Base-by-base conservation (phyloP, 2,888 invertebrate species). In the Syritta pipiens region DNA sequence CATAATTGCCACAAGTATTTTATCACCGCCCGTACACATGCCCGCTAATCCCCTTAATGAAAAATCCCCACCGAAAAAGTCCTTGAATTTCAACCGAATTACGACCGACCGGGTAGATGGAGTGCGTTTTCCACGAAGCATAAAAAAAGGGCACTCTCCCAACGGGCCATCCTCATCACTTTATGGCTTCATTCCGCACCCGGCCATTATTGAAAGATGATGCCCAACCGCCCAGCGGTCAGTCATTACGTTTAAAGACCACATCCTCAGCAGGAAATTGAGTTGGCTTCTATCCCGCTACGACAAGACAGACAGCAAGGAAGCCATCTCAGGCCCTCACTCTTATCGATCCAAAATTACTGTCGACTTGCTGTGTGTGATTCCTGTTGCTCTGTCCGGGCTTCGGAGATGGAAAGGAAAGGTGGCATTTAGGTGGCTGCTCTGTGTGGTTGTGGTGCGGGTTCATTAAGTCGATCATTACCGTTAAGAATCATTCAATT, bases 401-500 rank as follows among this genome's bases (percentile, higher is more conserved):
- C n/a, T n/a, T n/a, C 6, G 32, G 3, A 37, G 24, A 53, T 6
- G 4, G 14, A 42, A 12, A 22, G 10, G 42, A 30, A 19, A 9
- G 12, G 9, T n/a, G n/a, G n/a, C n/a, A 42, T 59, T 30, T 46
- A 32, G 44, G 44, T 22, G 44, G 30, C 14, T 17, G 22, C 46
- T 46, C 19, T 22, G 2, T n/a, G n/a, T n/a, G n/a, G n/a, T n/a
- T 40, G n/a, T 7, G 14, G 20, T 59, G 40, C 3, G 7, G 5
- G n/a, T 14, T 35, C 24, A 37, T 35, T 10, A 37, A 53, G 22
- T 24, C 59, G 22, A 59, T 59, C 46, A 44, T 59, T 59, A 30
- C 22, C 40, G 55, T 42, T 28, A 9, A 19, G 40, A 57, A 20
- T 57, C 24, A 59, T 59, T 59, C 46, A 46, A 59, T 59, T 59